Evolutionary conservation across 2,797 vertebrate species (phyloP), one percentile per base, ranked within the genome.

Genomic region (Mormyrus hasselquistii): DNA sequence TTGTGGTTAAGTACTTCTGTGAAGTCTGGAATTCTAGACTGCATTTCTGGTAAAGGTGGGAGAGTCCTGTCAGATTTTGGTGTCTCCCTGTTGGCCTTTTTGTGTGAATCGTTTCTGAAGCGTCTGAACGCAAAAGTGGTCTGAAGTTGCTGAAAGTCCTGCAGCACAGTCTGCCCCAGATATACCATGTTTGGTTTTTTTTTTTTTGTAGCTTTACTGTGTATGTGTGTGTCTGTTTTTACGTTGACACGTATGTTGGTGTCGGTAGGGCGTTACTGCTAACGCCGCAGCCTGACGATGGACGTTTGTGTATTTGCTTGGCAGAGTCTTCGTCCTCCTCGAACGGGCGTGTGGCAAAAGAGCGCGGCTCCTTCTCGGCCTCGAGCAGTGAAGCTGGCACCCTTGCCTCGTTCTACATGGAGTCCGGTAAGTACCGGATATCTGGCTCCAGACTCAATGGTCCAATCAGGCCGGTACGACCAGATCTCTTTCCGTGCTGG

Each of bases 401-500:
- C 25, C 89, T 95, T 83, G 95, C 94, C 88, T 97, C 97, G 9
- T 93, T 97, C 47, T 97, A 96, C 92, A 94, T 98, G 96, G 97
- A 98, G 90, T 96, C 97, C 0, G 93, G 97, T 97, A 91, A 97
- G 96, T 96, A 79, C 86, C 50, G 7, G 25, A 10, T 34, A 0
- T 22, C 44, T 83, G 79, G 41, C 2, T 7, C 79, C 47, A 19
- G 38, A 19, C 79, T 12, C 69, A 41, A 8, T 84, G 19, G 82
- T 29, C 41, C n/a, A 52, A 19, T 84, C 82, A 41, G 38, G 38
- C 73, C 9, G 34, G 38, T 44, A 44, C 1, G 38, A 79, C 14
- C 14, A n/a, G 73, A 41, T 44, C 73, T 79, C 73, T n/a, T n/a
- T n/a, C 14, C 19, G 5, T 44, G 38, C 73, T 12, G 38, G 38